Base-by-base conservation (phyloP, 2,797 vertebrate species). In the Sebastes hopkinsi region DNA sequence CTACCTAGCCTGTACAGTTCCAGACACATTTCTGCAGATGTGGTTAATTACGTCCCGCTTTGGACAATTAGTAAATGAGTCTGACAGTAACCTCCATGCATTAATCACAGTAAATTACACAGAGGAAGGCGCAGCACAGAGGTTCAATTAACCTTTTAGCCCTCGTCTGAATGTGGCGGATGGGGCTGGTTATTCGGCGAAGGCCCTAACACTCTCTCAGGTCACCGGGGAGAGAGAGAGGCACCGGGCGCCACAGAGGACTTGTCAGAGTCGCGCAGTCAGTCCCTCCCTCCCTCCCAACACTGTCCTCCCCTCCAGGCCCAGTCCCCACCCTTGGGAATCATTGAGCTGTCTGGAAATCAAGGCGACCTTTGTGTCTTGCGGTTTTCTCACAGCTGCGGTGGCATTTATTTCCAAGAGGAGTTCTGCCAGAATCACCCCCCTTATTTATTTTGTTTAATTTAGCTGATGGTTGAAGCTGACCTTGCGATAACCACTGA, bases 91-190 rank as follows among this genome's bases (percentile, higher is more conserved):
- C 95, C 94, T 94, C 87, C 81, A 85, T 84, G 87, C 93, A 94
- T 96, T 96, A 96, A 96, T 96, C 95, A 96, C 95, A 95, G 94
- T 91, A 92, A 95, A 95, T 95, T 96, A 94, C 94, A 93, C 95
- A 89, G 91, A 94, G 94, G 94, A 94, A 93, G 93, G 91, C 89
- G 5, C 92, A 90, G 93, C 94, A 81, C 94, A 83, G 92, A 94
- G 92, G 89, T 94, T 94, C 94, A 96, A 95, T 96, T 95, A 96
- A 96, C 95, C 95, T 95, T 90, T 93, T 91, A 93, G 92, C 94
- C 95, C 89, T 90, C 81, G 72, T 92, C 89, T 92, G 89, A 90
- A 92, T 84, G 90, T 80, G 81, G 86, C 55, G 88, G 88, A 89
- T 90, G 89, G 88, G 86, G 83, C 90, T 91, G 88, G 91, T 90